Conservation (phyloP, 2,888 invertebrate species). For the Oxycera nigricornis region DNA sequence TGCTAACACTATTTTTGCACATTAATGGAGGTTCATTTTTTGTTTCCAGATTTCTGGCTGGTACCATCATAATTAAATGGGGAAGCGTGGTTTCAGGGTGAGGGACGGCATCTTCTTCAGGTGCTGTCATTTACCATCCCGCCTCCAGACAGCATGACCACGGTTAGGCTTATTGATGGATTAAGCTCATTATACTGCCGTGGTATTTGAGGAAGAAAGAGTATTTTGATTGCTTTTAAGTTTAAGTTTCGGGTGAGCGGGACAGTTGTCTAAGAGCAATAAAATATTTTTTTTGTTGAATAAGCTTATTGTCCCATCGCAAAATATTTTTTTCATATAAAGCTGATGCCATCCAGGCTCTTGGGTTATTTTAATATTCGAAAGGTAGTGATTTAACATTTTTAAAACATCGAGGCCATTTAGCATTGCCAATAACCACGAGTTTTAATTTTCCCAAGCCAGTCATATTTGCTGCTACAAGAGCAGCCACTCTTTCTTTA, state of each 20-base stretch:
- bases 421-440: neutral
- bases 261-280: slow-evolving; percentile 1
- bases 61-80: too few relatives aligned
- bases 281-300: slow-evolving; percentile 4
- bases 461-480: slow-evolving; percentile 12
- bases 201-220: neutral
- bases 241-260: neutral
- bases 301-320: slow-evolving; percentile 2
- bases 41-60: too few relatives aligned
- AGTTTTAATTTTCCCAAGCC: too few relatives aligned
- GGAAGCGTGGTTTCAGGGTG: too few relatives aligned
- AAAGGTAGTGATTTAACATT: slow-evolving; percentile 5
- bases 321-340: neutral
- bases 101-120: too few relatives aligned
- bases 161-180: too few relatives aligned
- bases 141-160: too few relatives aligned
- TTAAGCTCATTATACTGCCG: too few relatives aligned
- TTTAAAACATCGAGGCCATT: neutral
- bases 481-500: slow-evolving; percentile 2
- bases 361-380: neutral
- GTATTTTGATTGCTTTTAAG: neutral
- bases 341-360: neutral
- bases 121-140: too few relatives aligned
- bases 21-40: too few relatives aligned
- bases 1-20: too few relatives aligned